Evolutionary conservation across 2,113 vertebrate species (phyloP).

Genomic region (Echinops telfairi): DNA sequence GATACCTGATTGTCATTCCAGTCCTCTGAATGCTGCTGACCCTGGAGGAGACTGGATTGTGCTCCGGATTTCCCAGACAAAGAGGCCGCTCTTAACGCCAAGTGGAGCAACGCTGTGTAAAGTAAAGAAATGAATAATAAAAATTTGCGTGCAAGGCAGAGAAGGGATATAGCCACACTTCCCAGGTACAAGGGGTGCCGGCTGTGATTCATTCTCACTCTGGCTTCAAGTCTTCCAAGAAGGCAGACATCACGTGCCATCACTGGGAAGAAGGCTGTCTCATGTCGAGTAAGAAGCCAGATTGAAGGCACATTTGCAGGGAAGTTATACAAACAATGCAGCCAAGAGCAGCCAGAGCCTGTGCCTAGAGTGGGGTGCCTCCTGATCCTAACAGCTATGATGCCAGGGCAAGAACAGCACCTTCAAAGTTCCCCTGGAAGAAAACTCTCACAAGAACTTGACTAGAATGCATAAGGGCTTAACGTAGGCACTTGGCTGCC

Average conservation of each 20-base stretch:
- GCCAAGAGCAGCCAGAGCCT: slow-evolving; percentile 35
- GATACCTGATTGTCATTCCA: slow-evolving; percentile 50
- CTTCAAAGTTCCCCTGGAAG: slow-evolving; percentile 37
- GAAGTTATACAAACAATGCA: slow-evolving; percentile 46
- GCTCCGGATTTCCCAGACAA: slow-evolving; percentile 19
- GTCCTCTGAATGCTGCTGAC: slow-evolving; percentile 29
- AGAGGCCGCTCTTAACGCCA: slow-evolving; percentile 4
- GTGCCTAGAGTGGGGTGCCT: background rate
- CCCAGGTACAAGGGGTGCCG: slow-evolving; percentile 1
- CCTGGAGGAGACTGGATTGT: background rate
- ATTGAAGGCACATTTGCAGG: slow-evolving; percentile 36
- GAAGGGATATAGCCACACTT: background rate
- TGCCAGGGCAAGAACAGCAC: slow-evolving; percentile 66
- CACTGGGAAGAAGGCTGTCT: background rate
- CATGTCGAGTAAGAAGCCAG: background rate
- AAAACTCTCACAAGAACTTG: slow-evolving; percentile 55
- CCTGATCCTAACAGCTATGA: slow-evolving; percentile 35
- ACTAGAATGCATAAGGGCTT: slow-evolving; percentile 35
- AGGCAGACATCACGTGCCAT: background rate
- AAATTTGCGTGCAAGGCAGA: background rate
- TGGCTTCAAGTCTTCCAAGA: slow-evolving; percentile 2
- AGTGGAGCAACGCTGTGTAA: background rate
- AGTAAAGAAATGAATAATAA: background rate
- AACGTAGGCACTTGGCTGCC: background rate
- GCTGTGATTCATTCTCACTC: background rate